Conservation (phyloP, 2,797 vertebrate species). For the Galagoides demidoff region DNA sequence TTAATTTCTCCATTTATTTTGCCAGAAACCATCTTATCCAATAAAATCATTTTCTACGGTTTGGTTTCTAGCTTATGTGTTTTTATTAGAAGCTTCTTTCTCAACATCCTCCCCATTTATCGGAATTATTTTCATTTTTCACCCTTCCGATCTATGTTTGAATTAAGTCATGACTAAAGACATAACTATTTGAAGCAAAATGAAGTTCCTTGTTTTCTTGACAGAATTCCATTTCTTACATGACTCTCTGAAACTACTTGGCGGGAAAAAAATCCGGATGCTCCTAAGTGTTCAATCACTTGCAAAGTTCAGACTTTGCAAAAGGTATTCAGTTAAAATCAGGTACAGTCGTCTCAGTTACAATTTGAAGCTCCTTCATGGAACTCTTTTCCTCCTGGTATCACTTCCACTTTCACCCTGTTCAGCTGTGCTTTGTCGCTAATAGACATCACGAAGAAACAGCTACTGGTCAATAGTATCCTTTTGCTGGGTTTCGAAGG, state of each 20-base stretch:
- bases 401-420: neutral
- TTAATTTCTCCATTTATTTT: slow-evolving; percentile 47
- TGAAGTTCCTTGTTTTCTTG: neutral
- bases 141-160: neutral
- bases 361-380: neutral
- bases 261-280: neutral
- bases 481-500: neutral
- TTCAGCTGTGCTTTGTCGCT: neutral
- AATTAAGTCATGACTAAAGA: slow-evolving; percentile 60
- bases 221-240: neutral
- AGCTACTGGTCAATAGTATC: neutral
- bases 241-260: neutral
- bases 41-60: neutral
- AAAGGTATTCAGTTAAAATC: neutral
- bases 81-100: slow-evolving; percentile 23
- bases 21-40: slow-evolving; percentile 34
- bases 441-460: neutral
- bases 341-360: neutral
- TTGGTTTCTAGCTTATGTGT: slow-evolving; percentile 19
- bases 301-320: neutral
- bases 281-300: neutral
- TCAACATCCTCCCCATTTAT: neutral
- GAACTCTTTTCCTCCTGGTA: neutral
- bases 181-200: slow-evolving; percentile 56
- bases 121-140: slow-evolving; percentile 47